phyloP scores from a whole-genome alignment of 2,113 vertebrate species.

The Oncorhynchus kisutch region DNA sequence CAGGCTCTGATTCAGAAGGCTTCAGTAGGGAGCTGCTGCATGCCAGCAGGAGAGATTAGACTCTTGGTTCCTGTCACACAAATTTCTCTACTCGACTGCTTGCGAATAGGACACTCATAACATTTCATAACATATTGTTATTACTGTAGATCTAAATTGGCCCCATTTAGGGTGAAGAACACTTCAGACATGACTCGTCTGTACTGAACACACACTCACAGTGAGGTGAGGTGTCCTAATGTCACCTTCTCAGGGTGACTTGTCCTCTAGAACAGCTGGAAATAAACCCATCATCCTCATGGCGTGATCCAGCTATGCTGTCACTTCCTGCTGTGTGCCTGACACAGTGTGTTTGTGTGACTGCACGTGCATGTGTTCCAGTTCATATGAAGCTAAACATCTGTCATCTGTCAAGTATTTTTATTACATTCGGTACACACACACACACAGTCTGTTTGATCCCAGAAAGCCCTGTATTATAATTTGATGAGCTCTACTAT shows the following conservation, averaged over 20 bases:
- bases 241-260: not conserved
- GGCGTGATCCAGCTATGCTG: not conserved
- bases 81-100: not conserved
- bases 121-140: too few relatives aligned
- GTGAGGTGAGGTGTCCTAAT: not conserved
- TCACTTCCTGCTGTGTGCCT: not conserved
- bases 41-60: constrained; percentile 49
- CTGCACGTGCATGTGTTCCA: too few relatives aligned
- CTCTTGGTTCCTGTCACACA: constrained; percentile 28
- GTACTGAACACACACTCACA: not conserved
- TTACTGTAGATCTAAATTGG: too few relatives aligned
- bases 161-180: too few relatives aligned
- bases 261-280: constrained; percentile 1
- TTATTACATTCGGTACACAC: not conserved
- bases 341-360: not conserved
- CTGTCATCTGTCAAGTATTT: not conserved
- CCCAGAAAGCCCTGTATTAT: not conserved
- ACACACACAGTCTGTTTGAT: not conserved
- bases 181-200: not conserved
- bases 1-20: constrained; percentile 33
- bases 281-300: not conserved
- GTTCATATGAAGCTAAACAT: not conserved
- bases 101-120: not conserved
- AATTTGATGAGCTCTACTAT: constrained; percentile 24
- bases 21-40: constrained; percentile 50